phyloP scores from a whole-genome alignment of 2,113 vertebrate genomes.

The Malaclemys terrapin region DNA sequence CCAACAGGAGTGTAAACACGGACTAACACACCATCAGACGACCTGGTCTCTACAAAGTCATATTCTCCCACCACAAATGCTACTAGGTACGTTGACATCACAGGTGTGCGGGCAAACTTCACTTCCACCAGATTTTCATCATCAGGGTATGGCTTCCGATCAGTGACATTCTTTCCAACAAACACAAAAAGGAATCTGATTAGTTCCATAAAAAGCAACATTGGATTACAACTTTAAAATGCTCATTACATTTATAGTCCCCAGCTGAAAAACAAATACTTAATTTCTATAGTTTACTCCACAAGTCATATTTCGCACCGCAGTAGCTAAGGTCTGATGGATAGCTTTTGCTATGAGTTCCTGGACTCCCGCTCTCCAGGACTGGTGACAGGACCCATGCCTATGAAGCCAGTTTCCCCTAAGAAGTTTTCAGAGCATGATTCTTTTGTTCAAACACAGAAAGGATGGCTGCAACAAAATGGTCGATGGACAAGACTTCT shows the following conservation, averaged over 20 bases:
- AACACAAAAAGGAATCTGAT: background rate
- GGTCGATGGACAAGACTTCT: background rate
- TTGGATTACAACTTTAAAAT: background rate
- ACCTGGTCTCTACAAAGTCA: constrained; percentile 95
- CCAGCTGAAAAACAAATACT: background rate
- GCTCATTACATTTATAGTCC: too few relatives aligned
- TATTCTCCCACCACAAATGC: constrained; percentile 99
- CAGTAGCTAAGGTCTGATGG: background rate
- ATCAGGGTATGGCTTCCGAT: constrained; percentile 92
- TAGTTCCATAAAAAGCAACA: background rate
- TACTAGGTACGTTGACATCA: constrained; percentile 98
- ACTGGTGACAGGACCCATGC: background rate
- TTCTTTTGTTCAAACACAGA: background rate
- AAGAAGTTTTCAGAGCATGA: background rate
- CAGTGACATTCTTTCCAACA: constrained; percentile 87
- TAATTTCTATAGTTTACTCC: background rate
- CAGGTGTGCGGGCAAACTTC: constrained; percentile 93
- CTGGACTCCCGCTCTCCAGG: background rate
- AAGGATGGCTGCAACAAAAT: rapidly evolving
- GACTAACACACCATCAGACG: constrained; percentile 91
- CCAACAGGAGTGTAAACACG: constrained; percentile 97
- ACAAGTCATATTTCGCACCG: background rate
- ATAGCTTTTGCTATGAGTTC: background rate
- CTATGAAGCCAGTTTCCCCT: background rate
- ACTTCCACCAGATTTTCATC: constrained; percentile 94